A percentile compares a stretch with the other conserved stretches of the same genome.
Conservation (phyloP, 2,888 invertebrate species). For the Dasypolia templi region DNA sequence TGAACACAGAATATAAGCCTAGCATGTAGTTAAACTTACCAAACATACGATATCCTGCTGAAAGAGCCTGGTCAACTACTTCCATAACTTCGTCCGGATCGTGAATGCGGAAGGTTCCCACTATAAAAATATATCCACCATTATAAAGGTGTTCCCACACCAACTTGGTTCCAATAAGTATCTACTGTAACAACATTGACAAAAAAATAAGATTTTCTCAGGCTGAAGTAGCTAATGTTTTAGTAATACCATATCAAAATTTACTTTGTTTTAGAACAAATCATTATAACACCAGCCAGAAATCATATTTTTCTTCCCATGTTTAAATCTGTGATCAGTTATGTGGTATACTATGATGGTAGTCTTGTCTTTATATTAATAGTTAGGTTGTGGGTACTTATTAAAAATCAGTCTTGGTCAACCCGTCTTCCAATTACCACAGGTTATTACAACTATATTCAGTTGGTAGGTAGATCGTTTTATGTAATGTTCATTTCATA, state of each 20-base stretch:
- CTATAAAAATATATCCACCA: conserved; percentile 63
- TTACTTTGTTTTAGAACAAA: not conserved
- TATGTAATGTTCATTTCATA: not conserved
- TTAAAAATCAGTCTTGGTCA: too few species aligned
- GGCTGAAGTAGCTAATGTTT: not conserved
- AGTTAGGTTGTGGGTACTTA: too few species aligned
- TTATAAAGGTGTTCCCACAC: not conserved
- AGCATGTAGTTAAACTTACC: conserved; percentile 86
- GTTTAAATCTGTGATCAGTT: not conserved
- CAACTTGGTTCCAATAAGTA: not conserved
- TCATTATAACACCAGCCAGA: not conserved
- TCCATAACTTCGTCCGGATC: conserved; percentile 79
- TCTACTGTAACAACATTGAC: conserved; percentile 3
- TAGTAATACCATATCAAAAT: not conserved
- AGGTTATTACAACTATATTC: not conserved
- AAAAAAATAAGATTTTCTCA: not conserved
- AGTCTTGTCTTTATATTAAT: too few species aligned
- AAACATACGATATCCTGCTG: conserved; percentile 93
- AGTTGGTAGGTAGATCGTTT: not conserved
- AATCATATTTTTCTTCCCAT: not conserved
- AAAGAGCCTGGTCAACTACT: conserved; percentile 92
- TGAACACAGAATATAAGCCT: not conserved
- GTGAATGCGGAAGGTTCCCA: conserved; percentile 92
- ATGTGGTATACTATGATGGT: too few species aligned
- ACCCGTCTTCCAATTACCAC: too few species aligned